Evolutionary conservation across 2,113 vertebrate species (phyloP), one percentile per base, ranked within the genome.

Genomic region (Coptodon bakossiorum): DNA sequence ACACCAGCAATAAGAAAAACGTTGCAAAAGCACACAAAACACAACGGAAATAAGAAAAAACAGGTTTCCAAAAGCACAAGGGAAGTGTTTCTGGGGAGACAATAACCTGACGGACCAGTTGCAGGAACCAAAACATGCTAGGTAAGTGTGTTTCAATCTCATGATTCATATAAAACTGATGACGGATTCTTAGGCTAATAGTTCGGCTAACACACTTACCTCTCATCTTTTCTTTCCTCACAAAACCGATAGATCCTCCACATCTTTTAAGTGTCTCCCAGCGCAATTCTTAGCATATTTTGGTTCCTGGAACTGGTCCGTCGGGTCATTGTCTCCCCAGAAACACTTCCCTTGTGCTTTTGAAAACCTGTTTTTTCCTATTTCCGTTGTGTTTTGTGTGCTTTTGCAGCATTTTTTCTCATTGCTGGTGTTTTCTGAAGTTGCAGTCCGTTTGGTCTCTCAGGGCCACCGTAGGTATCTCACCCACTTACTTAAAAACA

Each of bases 101-200:
- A 9, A 59, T 29, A 59, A 16, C 5, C 7, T 0, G 13, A 59
- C 0, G 56, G 56, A 59, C 14, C 7, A 31, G 56, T 17, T 4
- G 14, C 0, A 0, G 27, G 27, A 59, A 31, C 27, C 27, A 59
- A 59, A 31, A 31, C 14, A 59, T 59, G 56, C 14, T 59, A 14
- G 0, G 14, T 52, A 52, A 52, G 50, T 31, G 52, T 54, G 56
- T 59, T 59, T 16, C 6, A 31, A 6, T 31, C 31, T 31, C 31
- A 31, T 31, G 56, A 59, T 8, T 57, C 24, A 57, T 57, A 57
- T 16, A 2, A 59, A 0, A 61, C 57, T 61, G 57, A 61, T 31
- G 56, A 17, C 54, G 7, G 24, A 27, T 57, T 57, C 4, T 57
- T 57, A 29, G 54, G 12, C 54, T 50, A 50, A 17, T 7, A 50